These are phyloP conservation scores for Idaea aversata DNA, from an alignment of 2,888 invertebrate species.

Conservation along the genomic window DNA sequence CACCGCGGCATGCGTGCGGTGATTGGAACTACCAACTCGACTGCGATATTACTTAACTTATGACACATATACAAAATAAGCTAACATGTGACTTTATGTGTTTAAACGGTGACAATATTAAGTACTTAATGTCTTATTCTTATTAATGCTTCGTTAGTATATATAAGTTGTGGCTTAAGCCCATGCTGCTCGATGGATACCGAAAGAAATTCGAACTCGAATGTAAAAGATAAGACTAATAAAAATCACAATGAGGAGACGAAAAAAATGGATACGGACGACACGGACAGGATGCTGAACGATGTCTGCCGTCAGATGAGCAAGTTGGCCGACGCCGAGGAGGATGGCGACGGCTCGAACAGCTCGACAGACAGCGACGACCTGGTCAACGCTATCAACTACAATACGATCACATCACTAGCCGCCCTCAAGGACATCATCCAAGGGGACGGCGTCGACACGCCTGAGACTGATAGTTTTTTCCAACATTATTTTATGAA, in stretches of 20 bases:
- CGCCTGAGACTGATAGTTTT: slow-evolving; percentile 80
- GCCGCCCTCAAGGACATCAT: slow-evolving; percentile 85
- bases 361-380: slow-evolving; percentile 84
- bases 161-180: slow-evolving; percentile 39
- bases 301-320: slow-evolving; percentile 47
- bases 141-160: slow-evolving; percentile 37
- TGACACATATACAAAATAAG: slow-evolving; percentile 34
- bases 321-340: slow-evolving; percentile 42
- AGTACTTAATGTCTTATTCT: slow-evolving; percentile 42
- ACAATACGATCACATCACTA: slow-evolving; percentile 85
- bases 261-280: slow-evolving; percentile 54
- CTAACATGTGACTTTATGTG: slow-evolving; percentile 68
- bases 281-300: slow-evolving; percentile 36
- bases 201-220: slow-evolving; percentile 46
- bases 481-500: slow-evolving; percentile 87
- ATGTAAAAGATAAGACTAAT: slow-evolving; percentile 52
- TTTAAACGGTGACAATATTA: slow-evolving; percentile 39
- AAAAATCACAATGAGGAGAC: slow-evolving; percentile 67
- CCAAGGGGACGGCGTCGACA: slow-evolving; percentile 80
- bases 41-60: slow-evolving; percentile 58
- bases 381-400: slow-evolving; percentile 83
- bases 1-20: slow-evolving; percentile 55
- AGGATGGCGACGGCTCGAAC: slow-evolving; percentile 42
- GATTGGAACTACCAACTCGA: slow-evolving; percentile 48
- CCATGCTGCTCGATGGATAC: slow-evolving; percentile 73